A percentile compares a stretch with the other conserved stretches of the same genome.
These are phyloP conservation scores for Vespertilio murinus DNA, from an alignment of 2,797 vertebrate genomes.

Conservation along the genomic window DNA sequence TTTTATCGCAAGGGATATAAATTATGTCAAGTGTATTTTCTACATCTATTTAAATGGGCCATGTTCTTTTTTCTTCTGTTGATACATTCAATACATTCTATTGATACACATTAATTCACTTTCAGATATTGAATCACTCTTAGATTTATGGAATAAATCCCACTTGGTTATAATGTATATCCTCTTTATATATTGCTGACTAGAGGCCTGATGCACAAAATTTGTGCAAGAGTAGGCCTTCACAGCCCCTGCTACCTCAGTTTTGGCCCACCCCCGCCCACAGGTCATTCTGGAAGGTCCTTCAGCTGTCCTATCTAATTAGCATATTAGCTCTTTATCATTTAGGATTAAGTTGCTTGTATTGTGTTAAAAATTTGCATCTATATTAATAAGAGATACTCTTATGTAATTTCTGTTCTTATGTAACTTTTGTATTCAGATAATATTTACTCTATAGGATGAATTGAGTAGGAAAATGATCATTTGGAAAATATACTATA, in stretches of 20 bases:
- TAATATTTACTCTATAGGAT: background rate
- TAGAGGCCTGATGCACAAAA: too few species aligned
- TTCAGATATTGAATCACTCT: background rate
- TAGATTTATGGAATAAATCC: background rate
- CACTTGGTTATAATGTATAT: background rate
- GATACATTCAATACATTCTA: background rate
- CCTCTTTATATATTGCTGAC: background rate
- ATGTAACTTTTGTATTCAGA: background rate
- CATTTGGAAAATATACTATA: background rate
- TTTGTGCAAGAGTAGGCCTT: too few species aligned
- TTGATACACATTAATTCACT: background rate
- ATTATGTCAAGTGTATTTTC: background rate
- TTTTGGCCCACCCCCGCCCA: rapidly evolving
- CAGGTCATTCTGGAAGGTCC: too few species aligned
- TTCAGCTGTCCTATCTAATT: too few species aligned
- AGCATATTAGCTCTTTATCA: too few species aligned
- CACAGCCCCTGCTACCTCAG: too few species aligned
- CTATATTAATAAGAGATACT: background rate
- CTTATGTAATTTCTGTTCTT: background rate
- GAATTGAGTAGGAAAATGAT: background rate
- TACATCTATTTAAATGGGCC: background rate
- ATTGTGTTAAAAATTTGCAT: background rate
- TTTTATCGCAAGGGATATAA: background rate
- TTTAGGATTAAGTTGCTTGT: background rate
- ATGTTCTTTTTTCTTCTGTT: background rate